These are phyloP conservation scores for Drosophila baimaii DNA, from an alignment of 1,140 invertebrate species.

Conservation along the genomic window DNA sequence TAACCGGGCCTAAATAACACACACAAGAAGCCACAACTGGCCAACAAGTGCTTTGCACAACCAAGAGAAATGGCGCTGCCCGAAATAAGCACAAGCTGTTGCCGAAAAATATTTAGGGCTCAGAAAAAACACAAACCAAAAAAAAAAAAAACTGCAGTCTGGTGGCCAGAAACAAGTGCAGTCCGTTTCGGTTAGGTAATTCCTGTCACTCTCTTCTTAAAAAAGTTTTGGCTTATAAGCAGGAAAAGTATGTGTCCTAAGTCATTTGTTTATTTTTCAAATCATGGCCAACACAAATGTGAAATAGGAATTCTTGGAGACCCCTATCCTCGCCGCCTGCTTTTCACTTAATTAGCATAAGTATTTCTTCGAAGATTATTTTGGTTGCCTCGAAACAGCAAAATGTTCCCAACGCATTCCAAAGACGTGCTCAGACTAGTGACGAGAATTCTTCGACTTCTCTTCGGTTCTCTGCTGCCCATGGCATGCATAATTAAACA, in stretches of 20 bases:
- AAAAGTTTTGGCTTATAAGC: conserved; percentile 35
- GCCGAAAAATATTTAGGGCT: conserved; percentile 42
- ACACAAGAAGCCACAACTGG: conserved; percentile 42
- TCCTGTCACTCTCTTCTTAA: not conserved
- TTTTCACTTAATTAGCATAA: conserved; percentile 71
- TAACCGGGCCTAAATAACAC: conserved; percentile 70
- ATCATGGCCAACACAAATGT: conserved; percentile 24
- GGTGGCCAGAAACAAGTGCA: conserved; percentile 26
- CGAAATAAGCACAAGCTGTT: conserved; percentile 37
- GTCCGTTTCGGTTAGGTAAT: conserved; percentile 7
- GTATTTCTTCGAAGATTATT: conserved; percentile 66
- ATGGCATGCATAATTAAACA: conserved; percentile 76
- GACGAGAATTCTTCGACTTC: conserved; percentile 55
- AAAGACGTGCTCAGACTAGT: conserved; percentile 63
- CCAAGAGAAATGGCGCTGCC: conserved; percentile 58
- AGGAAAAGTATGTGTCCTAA: conserved; percentile 52
- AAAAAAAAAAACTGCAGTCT: conserved; percentile 52
- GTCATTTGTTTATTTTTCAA: conserved; percentile 48
- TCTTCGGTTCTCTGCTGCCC: conserved; percentile 26
- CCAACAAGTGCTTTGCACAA: conserved; percentile 72
- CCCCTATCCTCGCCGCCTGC: conserved; percentile 13
- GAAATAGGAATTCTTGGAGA: conserved; percentile 6
- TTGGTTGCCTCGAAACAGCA: conserved; percentile 38
- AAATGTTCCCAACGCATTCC: conserved; percentile 62
- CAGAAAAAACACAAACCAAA: no score